Percentiles rank a stretch among this genome's conserved stretches.
These are phyloP conservation scores for Phalacrocorax brasilianus DNA, from an alignment of 2,113 vertebrate species.

Conservation along the genomic window DNA sequence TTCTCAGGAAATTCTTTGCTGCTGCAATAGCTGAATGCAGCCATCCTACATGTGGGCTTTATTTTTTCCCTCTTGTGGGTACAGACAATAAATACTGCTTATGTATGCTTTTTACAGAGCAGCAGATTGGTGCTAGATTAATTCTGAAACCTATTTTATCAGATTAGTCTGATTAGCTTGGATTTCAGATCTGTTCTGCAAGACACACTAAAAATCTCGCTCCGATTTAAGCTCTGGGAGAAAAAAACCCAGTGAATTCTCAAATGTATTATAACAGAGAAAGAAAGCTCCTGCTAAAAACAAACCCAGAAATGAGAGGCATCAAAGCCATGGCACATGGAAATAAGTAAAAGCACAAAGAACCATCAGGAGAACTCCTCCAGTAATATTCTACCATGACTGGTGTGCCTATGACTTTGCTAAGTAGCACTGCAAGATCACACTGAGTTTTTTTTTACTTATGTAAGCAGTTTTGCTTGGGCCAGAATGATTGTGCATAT, in stretches of 20 bases:
- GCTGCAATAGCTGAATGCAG: not conserved
- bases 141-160: slow-evolving; percentile 14
- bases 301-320: not conserved
- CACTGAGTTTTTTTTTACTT: not conserved
- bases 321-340: not conserved
- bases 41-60: not conserved
- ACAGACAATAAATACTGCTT: not conserved
- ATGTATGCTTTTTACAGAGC: not conserved
- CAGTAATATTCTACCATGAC: not conserved
- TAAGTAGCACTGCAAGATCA: not conserved
- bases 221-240: not conserved
- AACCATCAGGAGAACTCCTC: not conserved
- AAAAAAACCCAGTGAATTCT: not conserved
- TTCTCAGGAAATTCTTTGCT: not conserved
- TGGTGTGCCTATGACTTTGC: not conserved
- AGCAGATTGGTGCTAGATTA: slow-evolving; percentile 8
- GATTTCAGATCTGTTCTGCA: slow-evolving; percentile 6
- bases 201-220: not conserved
- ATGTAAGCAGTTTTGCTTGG: not conserved
- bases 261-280: not conserved
- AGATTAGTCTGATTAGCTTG: not conserved
- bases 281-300: not conserved
- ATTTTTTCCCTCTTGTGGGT: not conserved
- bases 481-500: not conserved
- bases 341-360: not conserved